phyloP scores from a whole-genome alignment of 2,888 invertebrate species.

The Noctuana brunneofusca region DNA sequence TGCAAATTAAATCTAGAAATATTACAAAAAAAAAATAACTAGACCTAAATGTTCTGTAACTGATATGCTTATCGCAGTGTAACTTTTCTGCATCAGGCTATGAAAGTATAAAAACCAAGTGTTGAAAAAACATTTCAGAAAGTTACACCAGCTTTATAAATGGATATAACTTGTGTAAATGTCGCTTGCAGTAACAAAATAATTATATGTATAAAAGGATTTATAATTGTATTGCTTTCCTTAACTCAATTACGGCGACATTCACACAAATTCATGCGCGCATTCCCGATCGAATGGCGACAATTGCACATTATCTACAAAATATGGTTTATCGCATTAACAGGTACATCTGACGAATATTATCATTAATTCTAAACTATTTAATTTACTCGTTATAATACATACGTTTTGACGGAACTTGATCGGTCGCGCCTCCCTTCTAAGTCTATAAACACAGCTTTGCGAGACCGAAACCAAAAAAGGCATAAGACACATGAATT shows the following conservation, averaged over 20 bases:
- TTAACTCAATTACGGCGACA: slow-evolving; percentile 9
- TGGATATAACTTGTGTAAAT: slow-evolving; percentile 20
- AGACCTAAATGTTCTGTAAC: slow-evolving; percentile 59
- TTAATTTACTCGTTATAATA: slow-evolving; percentile 25
- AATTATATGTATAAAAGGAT: slow-evolving; percentile 23
- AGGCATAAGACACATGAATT: slow-evolving; percentile 23
- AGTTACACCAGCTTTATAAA: slow-evolving; percentile 20
- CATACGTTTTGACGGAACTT: slow-evolving; percentile 25
- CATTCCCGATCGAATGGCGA: slow-evolving; percentile 19
- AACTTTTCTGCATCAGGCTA: slow-evolving; percentile 42
- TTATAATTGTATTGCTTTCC: slow-evolving; percentile 8
- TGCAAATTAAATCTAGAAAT: slow-evolving; percentile 44
- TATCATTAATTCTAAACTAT: slow-evolving; percentile 35
- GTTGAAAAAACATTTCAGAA: slow-evolving; percentile 9
- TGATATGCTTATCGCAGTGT: slow-evolving; percentile 69
- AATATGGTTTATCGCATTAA: slow-evolving; percentile 44
- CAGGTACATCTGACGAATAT: slow-evolving; percentile 53
- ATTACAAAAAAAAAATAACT: slow-evolving; percentile 56
- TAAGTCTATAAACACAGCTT: slow-evolving; percentile 5
- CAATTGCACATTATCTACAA: slow-evolving; percentile 46
- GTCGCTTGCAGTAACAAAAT: slow-evolving; percentile 19
- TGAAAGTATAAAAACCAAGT: neutral
- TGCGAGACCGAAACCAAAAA: neutral
- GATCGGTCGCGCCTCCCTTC: slow-evolving; percentile 1
- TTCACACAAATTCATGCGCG: slow-evolving; percentile 18